Evolutionary conservation across 2,113 vertebrate genomes (phyloP).

Genomic region (Ceyx cyanopectus): DNA sequence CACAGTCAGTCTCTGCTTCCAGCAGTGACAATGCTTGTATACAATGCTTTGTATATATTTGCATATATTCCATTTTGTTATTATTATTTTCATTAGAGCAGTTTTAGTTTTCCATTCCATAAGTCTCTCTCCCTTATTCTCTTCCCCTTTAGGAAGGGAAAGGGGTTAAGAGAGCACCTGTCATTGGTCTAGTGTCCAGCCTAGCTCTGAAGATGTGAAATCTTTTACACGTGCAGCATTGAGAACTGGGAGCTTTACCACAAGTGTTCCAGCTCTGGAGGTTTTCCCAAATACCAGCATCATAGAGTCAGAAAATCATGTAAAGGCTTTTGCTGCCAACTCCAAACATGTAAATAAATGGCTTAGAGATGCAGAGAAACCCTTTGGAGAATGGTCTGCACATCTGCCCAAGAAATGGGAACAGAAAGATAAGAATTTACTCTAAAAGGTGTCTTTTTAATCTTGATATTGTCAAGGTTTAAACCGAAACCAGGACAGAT

Average conservation of each 20-base stretch:
- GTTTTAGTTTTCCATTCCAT: no score
- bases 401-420: neutral
- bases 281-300: neutral
- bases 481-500: neutral
- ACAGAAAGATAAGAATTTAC: neutral
- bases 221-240: neutral
- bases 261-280: fast-evolving
- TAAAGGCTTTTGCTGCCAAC: neutral
- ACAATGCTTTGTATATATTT: no score
- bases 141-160: no score
- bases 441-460: neutral
- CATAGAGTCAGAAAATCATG: neutral
- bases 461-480: neutral
- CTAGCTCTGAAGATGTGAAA: neutral
- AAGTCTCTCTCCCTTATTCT: no score
- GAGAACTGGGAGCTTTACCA: neutral
- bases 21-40: no score
- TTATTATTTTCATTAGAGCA: no score
- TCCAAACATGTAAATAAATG: neutral
- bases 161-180: no score
- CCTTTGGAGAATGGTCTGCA: neutral
- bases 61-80: no score
- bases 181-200: no score
- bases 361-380: neutral
- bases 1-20: no score